A percentile compares a stretch with the other conserved stretches of the same genome.
Conservation (phyloP, 64 coral and sea anemone species). For the Catalaphyllia jardinei region DNA sequence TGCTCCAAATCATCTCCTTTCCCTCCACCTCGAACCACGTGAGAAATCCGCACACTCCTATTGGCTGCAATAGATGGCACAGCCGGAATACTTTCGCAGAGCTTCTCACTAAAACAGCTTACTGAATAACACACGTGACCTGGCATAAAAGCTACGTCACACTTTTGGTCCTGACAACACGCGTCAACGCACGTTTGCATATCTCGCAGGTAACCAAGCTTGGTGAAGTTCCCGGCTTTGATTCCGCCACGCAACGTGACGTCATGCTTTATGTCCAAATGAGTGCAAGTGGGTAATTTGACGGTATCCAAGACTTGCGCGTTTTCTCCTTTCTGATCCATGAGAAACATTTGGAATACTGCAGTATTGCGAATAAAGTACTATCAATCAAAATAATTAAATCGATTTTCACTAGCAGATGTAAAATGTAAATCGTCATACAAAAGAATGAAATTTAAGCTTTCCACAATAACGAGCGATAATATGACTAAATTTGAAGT, state of each 20-base stretch:
- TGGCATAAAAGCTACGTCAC: constrained; percentile 98
- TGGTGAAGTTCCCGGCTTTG: constrained; percentile 95
- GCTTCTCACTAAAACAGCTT: constrained; percentile 72
- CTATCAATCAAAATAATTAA: background rate
- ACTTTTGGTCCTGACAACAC: constrained; percentile 87
- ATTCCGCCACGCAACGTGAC: constrained; percentile 96
- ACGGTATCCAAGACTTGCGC: constrained; percentile 93
- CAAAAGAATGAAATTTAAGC: background rate
- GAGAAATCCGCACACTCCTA: constrained; percentile 89
- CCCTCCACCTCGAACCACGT: constrained; percentile 94
- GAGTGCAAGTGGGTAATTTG: constrained; percentile 95
- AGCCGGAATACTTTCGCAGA: constrained; percentile 90
- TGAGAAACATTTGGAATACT: constrained; percentile 99
- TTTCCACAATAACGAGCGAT: no score
- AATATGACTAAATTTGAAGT: no score
- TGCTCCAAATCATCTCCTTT: constrained; percentile 87
- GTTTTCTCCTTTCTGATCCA: constrained; percentile 91
- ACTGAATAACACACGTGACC: constrained; percentile 88
- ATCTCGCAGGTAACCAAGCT: constrained; percentile 84
- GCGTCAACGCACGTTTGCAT: constrained; percentile 99
- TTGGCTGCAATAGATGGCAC: constrained; percentile 76
- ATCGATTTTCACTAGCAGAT: background rate
- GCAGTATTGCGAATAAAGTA: no score
- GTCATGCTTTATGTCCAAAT: constrained; percentile 85
- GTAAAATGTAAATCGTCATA: background rate